Conservation (phyloP, 2,797 vertebrate species). For the Muraenolepis orangiensis region DNA sequence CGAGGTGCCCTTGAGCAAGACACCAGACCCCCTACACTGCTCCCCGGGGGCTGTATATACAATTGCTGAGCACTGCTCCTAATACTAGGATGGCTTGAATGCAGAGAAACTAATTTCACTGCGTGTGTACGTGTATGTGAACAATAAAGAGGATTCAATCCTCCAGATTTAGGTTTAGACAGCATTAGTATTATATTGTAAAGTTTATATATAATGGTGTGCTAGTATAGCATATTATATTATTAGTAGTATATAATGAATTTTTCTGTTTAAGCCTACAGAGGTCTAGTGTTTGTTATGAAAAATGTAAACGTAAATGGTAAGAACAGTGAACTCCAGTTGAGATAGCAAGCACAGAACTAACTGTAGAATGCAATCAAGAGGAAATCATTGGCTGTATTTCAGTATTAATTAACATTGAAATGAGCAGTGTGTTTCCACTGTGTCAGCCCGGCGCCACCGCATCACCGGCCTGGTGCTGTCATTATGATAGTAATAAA, state of each 20-base stretch:
- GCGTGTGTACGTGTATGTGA: too few relatives aligned
- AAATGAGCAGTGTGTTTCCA: slow-evolving; percentile 14
- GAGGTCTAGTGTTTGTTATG: background rate
- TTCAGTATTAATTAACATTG: slow-evolving; percentile 17
- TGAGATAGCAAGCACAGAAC: background rate
- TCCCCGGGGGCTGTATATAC: too few relatives aligned
- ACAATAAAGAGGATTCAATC: too few relatives aligned
- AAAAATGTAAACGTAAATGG: background rate
- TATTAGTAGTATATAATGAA: background rate
- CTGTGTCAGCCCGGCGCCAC: slow-evolving; percentile 14
- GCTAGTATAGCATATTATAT: background rate
- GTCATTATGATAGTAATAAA: slow-evolving; percentile 38
- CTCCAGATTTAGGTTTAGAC: too few relatives aligned
- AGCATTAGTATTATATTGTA: background rate
- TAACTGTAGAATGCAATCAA: background rate
- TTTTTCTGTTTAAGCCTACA: background rate
- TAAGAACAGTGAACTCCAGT: background rate
- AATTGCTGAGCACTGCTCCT: too few relatives aligned
- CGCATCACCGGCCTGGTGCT: slow-evolving; percentile 32
- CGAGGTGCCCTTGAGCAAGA: too few relatives aligned
- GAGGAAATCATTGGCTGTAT: background rate
- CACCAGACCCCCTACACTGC: too few relatives aligned
- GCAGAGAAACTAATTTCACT: too few relatives aligned
- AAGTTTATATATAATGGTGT: background rate
- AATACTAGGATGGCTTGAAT: too few relatives aligned